Evolutionary conservation across 2,797 vertebrate genomes (phyloP).

Genomic region (Hafferia zeledoni): DNA sequence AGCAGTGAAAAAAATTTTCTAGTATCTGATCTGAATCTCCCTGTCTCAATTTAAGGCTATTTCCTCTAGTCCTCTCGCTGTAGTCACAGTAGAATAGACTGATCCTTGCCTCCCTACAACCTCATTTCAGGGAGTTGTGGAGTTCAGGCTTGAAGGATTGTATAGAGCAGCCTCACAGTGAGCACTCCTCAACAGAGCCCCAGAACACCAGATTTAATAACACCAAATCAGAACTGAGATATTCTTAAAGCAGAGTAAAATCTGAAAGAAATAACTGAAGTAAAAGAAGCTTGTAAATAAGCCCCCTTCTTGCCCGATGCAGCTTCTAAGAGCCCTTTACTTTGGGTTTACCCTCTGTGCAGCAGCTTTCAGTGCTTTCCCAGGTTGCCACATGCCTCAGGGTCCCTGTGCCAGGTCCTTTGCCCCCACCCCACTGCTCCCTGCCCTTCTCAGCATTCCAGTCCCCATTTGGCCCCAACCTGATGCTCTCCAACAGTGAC

Average conservation of each 20-base stretch:
- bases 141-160: neutral
- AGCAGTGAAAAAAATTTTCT: neutral
- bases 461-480: fast-evolving
- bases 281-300: neutral
- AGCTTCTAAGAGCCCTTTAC: neutral
- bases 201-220: neutral
- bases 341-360: neutral
- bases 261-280: neutral
- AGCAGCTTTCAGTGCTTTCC: neutral
- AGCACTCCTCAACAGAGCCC: neutral
- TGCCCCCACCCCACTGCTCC: neutral
- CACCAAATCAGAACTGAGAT: neutral
- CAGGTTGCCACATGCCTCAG: fast-evolving
- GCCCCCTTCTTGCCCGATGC: fast-evolving
- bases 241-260: neutral
- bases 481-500: fast-evolving
- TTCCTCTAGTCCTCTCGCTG: neutral
- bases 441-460: neutral
- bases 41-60: neutral
- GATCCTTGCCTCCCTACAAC: neutral
- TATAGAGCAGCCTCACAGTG: neutral
- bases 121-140: neutral
- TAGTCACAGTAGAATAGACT: neutral
- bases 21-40: neutral
- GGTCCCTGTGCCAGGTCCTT: fast-evolving